phyloP scores from a whole-genome alignment of 1,140 invertebrate genomes.

The Telenomus remus region DNA sequence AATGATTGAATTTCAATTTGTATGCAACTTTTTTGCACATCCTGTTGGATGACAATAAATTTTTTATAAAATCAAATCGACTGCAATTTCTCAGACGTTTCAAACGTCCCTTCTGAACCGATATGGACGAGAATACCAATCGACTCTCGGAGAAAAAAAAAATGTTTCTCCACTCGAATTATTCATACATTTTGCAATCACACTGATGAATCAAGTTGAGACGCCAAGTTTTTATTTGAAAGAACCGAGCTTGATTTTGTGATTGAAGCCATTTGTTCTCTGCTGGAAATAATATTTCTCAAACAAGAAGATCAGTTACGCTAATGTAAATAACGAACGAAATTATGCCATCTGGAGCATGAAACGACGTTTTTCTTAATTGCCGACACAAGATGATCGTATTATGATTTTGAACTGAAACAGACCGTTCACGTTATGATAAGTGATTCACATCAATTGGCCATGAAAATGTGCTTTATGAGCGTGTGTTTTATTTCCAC shows the following conservation, averaged over 20 bases:
- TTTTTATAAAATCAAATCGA: conserved; percentile 24
- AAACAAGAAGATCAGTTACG: conserved; percentile 23
- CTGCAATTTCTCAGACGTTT: conserved; percentile 10
- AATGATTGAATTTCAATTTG: neutral
- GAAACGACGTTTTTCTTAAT: conserved; percentile 47
- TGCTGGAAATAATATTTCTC: neutral
- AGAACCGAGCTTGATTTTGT: no score
- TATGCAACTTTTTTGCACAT: conserved; percentile 11
- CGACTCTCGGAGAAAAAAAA: no score
- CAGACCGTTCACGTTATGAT: conserved; percentile 24
- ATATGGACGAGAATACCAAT: neutral
- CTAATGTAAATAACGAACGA: conserved; percentile 35
- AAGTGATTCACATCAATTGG: no score
- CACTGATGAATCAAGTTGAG: no score
- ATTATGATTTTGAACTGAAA: conserved; percentile 16
- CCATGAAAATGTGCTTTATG: no score
- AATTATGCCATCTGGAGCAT: conserved; percentile 44
- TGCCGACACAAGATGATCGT: conserved; percentile 6
- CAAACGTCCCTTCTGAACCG: neutral
- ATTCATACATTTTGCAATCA: no score
- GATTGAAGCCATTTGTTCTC: no score
- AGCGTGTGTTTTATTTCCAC: neutral
- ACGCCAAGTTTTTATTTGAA: no score
- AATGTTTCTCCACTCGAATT: no score
- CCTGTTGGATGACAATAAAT: conserved; percentile 6